Evolutionary conservation across 2,797 vertebrate species (phyloP), one percentile per base, ranked within the genome.

Genomic region (Nannoperca obscura): DNA sequence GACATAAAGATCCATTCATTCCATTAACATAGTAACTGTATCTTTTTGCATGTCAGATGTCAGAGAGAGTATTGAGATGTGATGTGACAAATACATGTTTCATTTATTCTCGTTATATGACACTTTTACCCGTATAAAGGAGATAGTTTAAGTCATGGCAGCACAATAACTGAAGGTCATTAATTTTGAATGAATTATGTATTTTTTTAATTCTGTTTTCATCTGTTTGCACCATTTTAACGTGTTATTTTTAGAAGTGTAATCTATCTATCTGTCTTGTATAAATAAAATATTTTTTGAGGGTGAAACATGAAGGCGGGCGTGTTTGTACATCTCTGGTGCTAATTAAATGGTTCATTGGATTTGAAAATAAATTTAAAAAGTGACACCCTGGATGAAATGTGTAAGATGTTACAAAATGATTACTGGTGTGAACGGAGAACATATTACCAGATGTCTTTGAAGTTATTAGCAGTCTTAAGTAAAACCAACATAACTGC

Each of bases 1-100:
- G 89, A 91, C 91, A 91, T 86, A 77, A 88, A 91, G 93, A 94
- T 94, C 90, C 75, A 92, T 92, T 76, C 42, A 46, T 88, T 78
- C 91, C 90, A 93, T 94, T 93, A 92, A 87, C 73, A 71, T 64
- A 72, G 92, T 85, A 93, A 91, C 90, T 76, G 65, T 91, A 92
- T 94, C 90, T 92, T 77, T 91, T 90, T 91, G 80, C 88, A 90
- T 90, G 88, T 88, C 92, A 92, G 82, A 91, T 90, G 90, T 93
- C 90, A 86, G 75, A 71, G 72, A 59, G 50, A 46, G 42, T 90
- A 91, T 91, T 83, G 89, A 84, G 86, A 82, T 66, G 79, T 81
- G 78, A 88, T 83, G 63, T 90, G 88, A 92, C 88, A 88, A 89
- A 92, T 82, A 54, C 69, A 50, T 47, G 74, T 89, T 78, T 86